These are phyloP conservation scores for Platyscapa corneri DNA, from an alignment of 1,140 invertebrate species.

Conservation along the genomic window DNA sequence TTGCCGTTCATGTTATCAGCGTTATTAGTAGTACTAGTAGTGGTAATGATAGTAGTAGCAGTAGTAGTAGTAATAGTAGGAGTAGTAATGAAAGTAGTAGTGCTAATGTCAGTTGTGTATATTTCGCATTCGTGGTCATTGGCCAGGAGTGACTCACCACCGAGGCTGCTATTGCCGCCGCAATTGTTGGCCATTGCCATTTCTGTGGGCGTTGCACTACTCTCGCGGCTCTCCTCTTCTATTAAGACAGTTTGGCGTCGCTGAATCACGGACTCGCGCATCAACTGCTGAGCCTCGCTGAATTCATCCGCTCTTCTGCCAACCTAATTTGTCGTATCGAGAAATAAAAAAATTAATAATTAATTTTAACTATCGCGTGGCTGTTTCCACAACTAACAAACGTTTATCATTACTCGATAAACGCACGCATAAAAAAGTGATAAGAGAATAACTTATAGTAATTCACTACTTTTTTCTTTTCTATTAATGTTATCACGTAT, in stretches of 20 bases:
- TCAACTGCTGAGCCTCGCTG: slow-evolving; percentile 79
- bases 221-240: slow-evolving; percentile 59
- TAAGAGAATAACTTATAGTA: too few species aligned
- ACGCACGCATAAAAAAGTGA: too few species aligned
- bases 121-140: slow-evolving; percentile 40
- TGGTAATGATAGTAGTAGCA: slow-evolving; percentile 35
- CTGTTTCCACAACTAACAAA: too few species aligned
- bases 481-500: too few species aligned
- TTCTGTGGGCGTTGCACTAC: slow-evolving; percentile 47
- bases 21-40: slow-evolving; percentile 50
- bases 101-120: slow-evolving; percentile 47
- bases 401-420: too few species aligned
- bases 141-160: slow-evolving; percentile 66
- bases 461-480: too few species aligned
- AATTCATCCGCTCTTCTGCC: slow-evolving; percentile 84
- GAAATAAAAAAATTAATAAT: neutral
- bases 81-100: slow-evolving; percentile 17
- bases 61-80: slow-evolving; percentile 49
- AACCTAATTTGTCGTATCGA: slow-evolving; percentile 69
- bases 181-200: slow-evolving; percentile 58
- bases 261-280: slow-evolving; percentile 71
- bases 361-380: neutral
- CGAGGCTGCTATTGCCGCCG: slow-evolving; percentile 68
- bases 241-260: slow-evolving; percentile 75
- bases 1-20: slow-evolving; percentile 55